phyloP scores from a whole-genome alignment of 2,113 vertebrate genomes.

The Morone saxatilis region DNA sequence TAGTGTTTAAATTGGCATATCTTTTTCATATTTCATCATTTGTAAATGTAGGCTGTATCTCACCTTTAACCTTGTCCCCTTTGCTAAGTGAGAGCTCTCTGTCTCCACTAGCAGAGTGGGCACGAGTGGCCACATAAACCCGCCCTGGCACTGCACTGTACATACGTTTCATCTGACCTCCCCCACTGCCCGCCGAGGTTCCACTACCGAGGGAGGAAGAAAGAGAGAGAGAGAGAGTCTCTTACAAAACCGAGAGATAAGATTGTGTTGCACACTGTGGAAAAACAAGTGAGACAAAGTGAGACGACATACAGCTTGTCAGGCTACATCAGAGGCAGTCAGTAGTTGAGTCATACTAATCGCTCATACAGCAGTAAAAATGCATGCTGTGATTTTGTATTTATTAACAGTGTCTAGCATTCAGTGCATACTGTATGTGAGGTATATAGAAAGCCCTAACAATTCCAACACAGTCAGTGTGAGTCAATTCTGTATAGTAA shows the following conservation, averaged over 20 bases:
- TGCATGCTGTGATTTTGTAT: slow-evolving; percentile 11
- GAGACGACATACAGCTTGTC: slow-evolving; percentile 43
- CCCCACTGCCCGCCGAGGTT: slow-evolving; percentile 58
- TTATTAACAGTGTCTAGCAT: slow-evolving; percentile 13
- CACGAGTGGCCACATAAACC: slow-evolving; percentile 90
- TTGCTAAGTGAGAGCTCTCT: slow-evolving; percentile 91
- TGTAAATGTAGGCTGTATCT: slow-evolving; percentile 16
- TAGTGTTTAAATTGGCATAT: not conserved
- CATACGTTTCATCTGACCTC: slow-evolving; percentile 87
- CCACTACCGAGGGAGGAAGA: slow-evolving; percentile 52
- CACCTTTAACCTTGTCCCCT: slow-evolving; percentile 95
- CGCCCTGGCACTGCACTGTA: slow-evolving; percentile 93
- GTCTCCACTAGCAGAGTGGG: slow-evolving; percentile 89
- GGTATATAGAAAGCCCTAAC: not conserved
- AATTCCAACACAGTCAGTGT: not conserved
- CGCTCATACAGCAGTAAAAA: slow-evolving; percentile 38
- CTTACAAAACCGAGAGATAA: slow-evolving; percentile 43
- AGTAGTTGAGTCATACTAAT: slow-evolving; percentile 48
- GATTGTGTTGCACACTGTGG: slow-evolving; percentile 25
- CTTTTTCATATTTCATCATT: not conserved
- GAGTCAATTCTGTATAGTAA: not conserved
- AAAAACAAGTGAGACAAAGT: slow-evolving; percentile 57
- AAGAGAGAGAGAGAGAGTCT: not conserved
- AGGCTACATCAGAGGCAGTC: slow-evolving; percentile 44
- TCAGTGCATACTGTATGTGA: not conserved